Base-by-base conservation (phyloP, 2,888 invertebrate species). In the Agrotis segetum region DNA sequence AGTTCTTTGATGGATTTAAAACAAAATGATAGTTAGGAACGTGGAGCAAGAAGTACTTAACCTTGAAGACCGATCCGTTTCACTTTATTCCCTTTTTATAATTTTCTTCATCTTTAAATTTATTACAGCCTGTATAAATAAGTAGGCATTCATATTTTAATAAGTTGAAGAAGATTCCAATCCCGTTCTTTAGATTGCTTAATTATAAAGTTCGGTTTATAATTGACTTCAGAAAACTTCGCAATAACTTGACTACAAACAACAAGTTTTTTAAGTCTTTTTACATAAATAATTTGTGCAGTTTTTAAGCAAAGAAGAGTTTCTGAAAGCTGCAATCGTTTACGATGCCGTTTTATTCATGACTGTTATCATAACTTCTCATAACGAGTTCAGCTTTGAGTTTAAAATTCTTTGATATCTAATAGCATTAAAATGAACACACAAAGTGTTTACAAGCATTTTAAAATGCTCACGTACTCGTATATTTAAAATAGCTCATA, bases 131-230 rank as follows among this genome's bases (percentile, higher is more conserved):
- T 53, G 6, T 21, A 47, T 24, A 34, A 74, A 40, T 65, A 40
- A 24, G n/a, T 34, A 29, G 16, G 6, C 34, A 49, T 46, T 24
- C 47, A 66, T 66, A 49, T 29, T 76, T 56, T 49, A 46, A 77
- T 46, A 29, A 72, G 69, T 17, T 53, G n/a, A 13, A 11, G 24
- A 53, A 58, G n/a, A 77, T 24, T 59, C 24, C 24, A 47, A 58
- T 40, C 24, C 13, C 34, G 19, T 70, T 55, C n/a, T 76, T 21
- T 16, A 44, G 55, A 49, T 77, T 46, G 55, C 16, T 68, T 77
- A 77, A 56, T 68, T 68, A 56, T 68, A 77, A 77, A 77, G 55
- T 56, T 71, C 21, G 29, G 19, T 21, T 34, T 9, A 6, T 74
- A 71, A 74, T 52, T 63, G 46, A 3, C 71, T 73, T 53, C 53